Evolutionary conservation across 2,113 vertebrate species (phyloP), one percentile per base, ranked within the genome.

Genomic region (Malurus cyaneus): DNA sequence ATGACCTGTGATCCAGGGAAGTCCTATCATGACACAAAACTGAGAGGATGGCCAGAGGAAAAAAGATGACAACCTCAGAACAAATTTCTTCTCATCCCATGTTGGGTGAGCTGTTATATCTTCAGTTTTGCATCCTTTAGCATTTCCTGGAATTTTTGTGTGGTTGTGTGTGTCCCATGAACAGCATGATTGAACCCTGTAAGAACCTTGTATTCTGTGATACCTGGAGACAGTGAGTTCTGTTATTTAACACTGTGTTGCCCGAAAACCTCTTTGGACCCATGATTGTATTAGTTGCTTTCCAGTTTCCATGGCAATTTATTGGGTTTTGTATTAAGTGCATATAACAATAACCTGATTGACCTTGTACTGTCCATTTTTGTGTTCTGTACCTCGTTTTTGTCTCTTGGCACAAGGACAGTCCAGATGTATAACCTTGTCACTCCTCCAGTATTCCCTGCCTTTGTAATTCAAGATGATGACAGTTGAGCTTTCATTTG

Each of bases 311-410:
- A 9, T 7, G 25, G 17, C 9, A 61, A 54, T 80, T 80, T 76
- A 44, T 65, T 69, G 53, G 31, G 28, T 32, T 86, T 69, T 57
- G 5, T 62, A 25, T 57, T 19, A 59, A 76, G 46, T 32, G 34
- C 49, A 5, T 6, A 24, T 11, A 25, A 52, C 0, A 0, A 92
- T 34, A 36, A 52, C 41, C 46, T 17, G 39, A 17, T 1, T 86
- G 79, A 95, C 80, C 86, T 92, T 73, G 67, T 20, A 1, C 50
- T 53, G 74, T 19, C 47, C 23, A 5, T 80, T 62, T 74, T 42
- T 0, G 1, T 47, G 24, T 9, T 11, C 18, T 28, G 17, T 64
- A 15, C 57, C 39, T 82, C 66, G 59, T 53, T 2, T 72, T 80
- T 42, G 31, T 36, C 24, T 34, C 74, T 32, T 59, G 29, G 71